Conservation (phyloP, 2,113 vertebrate species). For the Nymphicus hollandicus region DNA sequence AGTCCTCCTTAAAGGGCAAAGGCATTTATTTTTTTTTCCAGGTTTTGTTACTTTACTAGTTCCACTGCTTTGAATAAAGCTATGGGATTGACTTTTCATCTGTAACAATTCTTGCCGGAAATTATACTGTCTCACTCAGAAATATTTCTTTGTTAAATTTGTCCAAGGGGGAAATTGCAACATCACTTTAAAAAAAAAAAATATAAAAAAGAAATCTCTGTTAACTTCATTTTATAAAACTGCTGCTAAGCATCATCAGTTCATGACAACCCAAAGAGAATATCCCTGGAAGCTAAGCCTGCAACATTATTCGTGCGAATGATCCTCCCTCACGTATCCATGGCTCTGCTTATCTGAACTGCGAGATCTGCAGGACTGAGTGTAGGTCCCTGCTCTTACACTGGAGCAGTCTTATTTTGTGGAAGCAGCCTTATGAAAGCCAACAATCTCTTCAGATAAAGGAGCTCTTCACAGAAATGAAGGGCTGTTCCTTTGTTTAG, state of each 20-base stretch:
- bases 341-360: neutral
- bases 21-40: neutral
- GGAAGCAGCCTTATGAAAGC: neutral
- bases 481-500: neutral
- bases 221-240: neutral
- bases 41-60: neutral
- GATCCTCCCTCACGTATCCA: neutral
- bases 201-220: neutral
- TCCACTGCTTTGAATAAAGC: neutral
- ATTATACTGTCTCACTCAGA: neutral
- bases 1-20: neutral
- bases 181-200: neutral
- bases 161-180: neutral
- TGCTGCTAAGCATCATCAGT: neutral
- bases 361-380: neutral
- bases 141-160: neutral
- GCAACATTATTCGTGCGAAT: neutral
- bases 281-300: neutral
- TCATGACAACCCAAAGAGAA: neutral
- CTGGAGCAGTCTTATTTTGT: neutral
- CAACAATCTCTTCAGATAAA: neutral
- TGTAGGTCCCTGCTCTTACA: neutral
- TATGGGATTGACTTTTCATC: neutral
- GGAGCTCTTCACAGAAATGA: neutral
- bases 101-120: neutral